Evolutionary conservation across 2,797 vertebrate genomes (phyloP), one percentile per base, ranked within the genome.

Genomic region (Rhyacichthys aspro): DNA sequence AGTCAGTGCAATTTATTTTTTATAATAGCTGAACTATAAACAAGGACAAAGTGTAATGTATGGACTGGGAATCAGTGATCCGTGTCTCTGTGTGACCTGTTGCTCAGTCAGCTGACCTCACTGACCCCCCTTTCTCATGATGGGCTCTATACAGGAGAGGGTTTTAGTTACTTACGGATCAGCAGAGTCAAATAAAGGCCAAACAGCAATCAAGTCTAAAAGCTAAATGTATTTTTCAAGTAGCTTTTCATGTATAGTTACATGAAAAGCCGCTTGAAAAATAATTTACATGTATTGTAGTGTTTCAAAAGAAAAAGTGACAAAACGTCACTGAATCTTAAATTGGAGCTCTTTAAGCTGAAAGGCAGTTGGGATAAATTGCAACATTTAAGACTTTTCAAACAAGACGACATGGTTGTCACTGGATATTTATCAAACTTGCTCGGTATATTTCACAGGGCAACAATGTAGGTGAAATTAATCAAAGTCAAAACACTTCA

Each of bases 401-500:
- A 76, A 75, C 54, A 58, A 54, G 34, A 62, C 10, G 43, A 56
- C 63, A 49, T 39, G 55, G 59, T 58, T 71, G 63, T 73, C 63
- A 49, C 7, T 42, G 38, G 59, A 57, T 72, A 80, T 76, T 76
- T 70, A 69, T 79, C 72, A 72, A 75, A 84, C 47, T 50, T 23
- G 63, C 46, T 46, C 37, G 46, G 37, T 54, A 59, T 50, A 49
- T 63, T 80, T 76, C 55, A 71, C 55, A 60, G 41, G 36, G 73
- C 52, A 78, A 78, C 64, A 76, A 79, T 66, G 55, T 70, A 60
- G 59, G 59, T 50, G 59, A 69, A 72, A 84, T 79, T 62, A 76
- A 71, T 82, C 63, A 76, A 77, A 79, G 74, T 78, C 76, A 76
- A 73, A 78, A 76, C 59, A 76, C 63, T 74, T 70, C 43, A 75